Evolutionary conservation across 2,797 vertebrate genomes (phyloP), one percentile per base, ranked within the genome.

Genomic region (Acridotheres tristis): DNA sequence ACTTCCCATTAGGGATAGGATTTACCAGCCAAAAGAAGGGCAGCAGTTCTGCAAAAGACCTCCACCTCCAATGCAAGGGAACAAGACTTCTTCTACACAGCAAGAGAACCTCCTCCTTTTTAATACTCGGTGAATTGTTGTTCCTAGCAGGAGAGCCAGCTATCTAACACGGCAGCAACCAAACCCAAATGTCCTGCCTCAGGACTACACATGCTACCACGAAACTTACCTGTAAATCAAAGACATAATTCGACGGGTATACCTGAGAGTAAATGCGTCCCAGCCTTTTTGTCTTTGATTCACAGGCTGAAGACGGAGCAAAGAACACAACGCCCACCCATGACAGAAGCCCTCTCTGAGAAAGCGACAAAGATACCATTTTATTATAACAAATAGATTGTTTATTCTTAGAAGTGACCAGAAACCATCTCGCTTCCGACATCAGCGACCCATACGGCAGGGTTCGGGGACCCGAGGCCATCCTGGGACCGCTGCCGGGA

Each of bases 101-200:
- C n/a, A 85, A 53, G 27, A 48, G 65, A 87, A 45, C 29, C 77
- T 40, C 26, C 12, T 66, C 19, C 23, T 36, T 76, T 25, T 68
- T 9, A 57, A 47, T 1, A 10, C 18, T 47, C 4, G 1, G 16
- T 18, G 30, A 32, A 36, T 48, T 54, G 13, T 2, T 34, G 38
- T 3, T 58, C 57, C 63, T 59, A 58, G 59, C 65, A 51, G 50
- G 14, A 48, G 29, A 42, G 26, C 43, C 27, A 57, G 7, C 80
- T n/a, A 50, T 20, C 51, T 81, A 88, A 82, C 2, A 65, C 63
- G 1, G 55, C 47, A 18, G 34, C 86, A 62, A 62, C 53, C 81
- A 47, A 76, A 50, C 27, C 48, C 45, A 30, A 68, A 72, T 7
- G 89, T 78, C 94, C 94, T 89, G 43, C 93, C 88, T 95, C 93